Conservation (phyloP, 2,113 vertebrate genomes). For the Hypocryptadius cinnamomeus region DNA sequence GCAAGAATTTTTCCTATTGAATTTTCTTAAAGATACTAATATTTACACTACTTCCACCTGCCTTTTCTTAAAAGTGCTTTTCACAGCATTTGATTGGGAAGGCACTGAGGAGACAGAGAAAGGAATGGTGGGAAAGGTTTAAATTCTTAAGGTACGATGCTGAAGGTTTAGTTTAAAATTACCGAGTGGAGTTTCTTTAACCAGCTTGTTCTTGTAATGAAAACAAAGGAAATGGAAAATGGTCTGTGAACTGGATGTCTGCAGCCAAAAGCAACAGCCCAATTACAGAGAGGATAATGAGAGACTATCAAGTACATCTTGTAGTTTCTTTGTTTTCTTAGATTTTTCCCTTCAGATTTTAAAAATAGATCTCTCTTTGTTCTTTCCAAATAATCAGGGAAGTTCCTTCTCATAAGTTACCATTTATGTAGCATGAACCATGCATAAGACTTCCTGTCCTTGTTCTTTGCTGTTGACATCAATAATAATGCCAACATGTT, state of each 20-base stretch:
- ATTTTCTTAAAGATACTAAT: conserved; percentile 31
- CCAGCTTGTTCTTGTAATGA: conserved; percentile 29
- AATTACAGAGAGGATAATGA: conserved; percentile 16
- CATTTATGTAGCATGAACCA: not conserved
- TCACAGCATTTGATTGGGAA: conserved; percentile 3
- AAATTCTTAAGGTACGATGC: conserved; percentile 16
- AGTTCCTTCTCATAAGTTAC: conserved; percentile 8
- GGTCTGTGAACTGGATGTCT: conserved; percentile 34
- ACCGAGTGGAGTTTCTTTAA: conserved; percentile 10
- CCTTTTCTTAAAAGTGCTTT: conserved; percentile 50
- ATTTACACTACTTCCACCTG: conserved; percentile 48
- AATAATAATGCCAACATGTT: not conserved
- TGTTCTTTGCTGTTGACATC: not conserved
- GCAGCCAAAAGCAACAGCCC: conserved; percentile 53
- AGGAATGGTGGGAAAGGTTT: not conserved
- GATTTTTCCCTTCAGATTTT: conserved; percentile 25
- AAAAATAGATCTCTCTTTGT: conserved; percentile 36
- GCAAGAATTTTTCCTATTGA: conserved; percentile 20
- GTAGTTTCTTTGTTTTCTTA: conserved; percentile 46
- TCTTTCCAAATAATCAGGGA: conserved; percentile 19
- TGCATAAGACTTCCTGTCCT: conserved; percentile 16
- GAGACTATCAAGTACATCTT: conserved; percentile 32
- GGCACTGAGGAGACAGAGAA: not conserved
- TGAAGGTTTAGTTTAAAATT: conserved; percentile 21
- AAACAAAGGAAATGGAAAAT: conserved; percentile 59